Evolutionary conservation across 2,113 vertebrate genomes (phyloP).

Genomic region (Narcine bancroftii): DNA sequence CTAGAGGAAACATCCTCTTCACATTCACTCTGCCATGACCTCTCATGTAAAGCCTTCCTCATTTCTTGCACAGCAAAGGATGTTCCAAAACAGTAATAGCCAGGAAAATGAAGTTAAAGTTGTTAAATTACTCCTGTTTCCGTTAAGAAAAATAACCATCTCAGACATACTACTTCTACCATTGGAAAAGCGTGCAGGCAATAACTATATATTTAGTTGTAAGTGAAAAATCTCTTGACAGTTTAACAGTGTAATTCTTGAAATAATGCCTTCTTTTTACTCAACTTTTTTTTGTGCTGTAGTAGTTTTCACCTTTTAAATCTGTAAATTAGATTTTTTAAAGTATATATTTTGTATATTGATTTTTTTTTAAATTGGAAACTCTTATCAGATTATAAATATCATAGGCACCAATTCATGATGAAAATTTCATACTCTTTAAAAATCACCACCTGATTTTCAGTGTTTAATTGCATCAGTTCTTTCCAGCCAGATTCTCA

Average conservation of each 20-base stretch:
- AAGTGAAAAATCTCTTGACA: not conserved
- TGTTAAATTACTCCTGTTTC: not conserved
- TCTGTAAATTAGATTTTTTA: not conserved
- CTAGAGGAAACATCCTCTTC: too few relatives aligned
- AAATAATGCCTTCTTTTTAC: not conserved
- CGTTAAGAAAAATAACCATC: not conserved
- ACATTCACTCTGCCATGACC: too few relatives aligned
- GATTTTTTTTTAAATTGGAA: not conserved
- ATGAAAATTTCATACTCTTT: not conserved
- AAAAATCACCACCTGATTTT: not conserved
- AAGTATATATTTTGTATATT: not conserved
- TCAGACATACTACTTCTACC: not conserved
- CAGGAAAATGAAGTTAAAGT: not conserved
- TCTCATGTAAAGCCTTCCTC: not conserved
- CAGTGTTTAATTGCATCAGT: constrained; percentile 13
- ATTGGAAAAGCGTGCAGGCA: not conserved
- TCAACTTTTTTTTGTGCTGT: not conserved
- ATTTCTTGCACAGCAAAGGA: not conserved
- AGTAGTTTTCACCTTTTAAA: not conserved
- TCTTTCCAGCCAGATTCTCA: not conserved
- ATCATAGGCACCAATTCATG: not conserved
- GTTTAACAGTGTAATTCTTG: not conserved
- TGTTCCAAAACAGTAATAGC: constrained; percentile 16
- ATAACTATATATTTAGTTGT: not conserved
- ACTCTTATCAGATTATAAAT: not conserved